Conservation (phyloP, 2,113 vertebrate genomes). For the Cheilinus undulatus region DNA sequence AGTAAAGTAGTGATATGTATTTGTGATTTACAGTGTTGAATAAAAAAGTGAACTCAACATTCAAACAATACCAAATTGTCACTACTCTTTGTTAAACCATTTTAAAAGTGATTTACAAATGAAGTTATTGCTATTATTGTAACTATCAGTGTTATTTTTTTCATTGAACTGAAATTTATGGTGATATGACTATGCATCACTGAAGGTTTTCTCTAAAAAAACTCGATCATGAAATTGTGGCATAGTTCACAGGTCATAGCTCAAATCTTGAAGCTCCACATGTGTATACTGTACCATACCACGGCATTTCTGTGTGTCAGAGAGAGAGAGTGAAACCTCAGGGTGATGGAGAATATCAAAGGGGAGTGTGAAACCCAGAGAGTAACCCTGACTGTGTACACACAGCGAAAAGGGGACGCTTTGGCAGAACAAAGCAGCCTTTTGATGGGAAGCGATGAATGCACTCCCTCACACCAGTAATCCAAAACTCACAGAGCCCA, state of each 20-base stretch:
- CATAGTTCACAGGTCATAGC: not conserved
- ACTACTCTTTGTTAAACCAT: too few relatives aligned
- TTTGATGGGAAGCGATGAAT: slow-evolving; percentile 76
- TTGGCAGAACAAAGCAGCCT: slow-evolving; percentile 72
- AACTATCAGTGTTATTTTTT: too few relatives aligned
- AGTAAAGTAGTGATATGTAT: too few relatives aligned
- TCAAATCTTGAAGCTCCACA: slow-evolving; percentile 24
- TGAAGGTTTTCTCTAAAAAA: not conserved
- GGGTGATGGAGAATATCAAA: slow-evolving; percentile 80
- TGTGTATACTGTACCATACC: slow-evolving; percentile 30
- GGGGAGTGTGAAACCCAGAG: slow-evolving; percentile 80
- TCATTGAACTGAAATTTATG: too few relatives aligned
- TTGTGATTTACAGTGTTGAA: too few relatives aligned
- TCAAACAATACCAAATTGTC: too few relatives aligned
- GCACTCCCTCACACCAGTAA: slow-evolving; percentile 71
- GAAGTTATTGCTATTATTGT: too few relatives aligned
- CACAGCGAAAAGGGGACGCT: slow-evolving; percentile 47
- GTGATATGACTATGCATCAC: too few relatives aligned
- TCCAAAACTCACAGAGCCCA: slow-evolving; percentile 65
- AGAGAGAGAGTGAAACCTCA: slow-evolving; percentile 63
- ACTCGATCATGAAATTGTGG: not conserved
- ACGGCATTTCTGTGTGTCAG: slow-evolving; percentile 23
- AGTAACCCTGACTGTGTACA: slow-evolving; percentile 52
- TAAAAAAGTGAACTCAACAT: too few relatives aligned
- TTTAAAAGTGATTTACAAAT: too few relatives aligned